phyloP scores from a whole-genome alignment of 2,113 vertebrate species.

The Hydropotes inermis region DNA sequence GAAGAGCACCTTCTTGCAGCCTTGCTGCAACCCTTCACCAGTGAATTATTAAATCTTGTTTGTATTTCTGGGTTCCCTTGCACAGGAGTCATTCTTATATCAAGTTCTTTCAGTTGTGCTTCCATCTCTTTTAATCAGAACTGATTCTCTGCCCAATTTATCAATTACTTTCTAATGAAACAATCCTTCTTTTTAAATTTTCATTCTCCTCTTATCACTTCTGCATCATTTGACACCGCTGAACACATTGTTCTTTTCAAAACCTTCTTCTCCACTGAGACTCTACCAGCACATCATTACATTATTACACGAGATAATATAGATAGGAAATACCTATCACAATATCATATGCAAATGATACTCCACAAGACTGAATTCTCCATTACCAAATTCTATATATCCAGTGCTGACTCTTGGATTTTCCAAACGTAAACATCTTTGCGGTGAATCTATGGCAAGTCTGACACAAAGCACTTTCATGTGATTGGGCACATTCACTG shows the following conservation, averaged over 20 bases:
- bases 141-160: background rate
- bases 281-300: background rate
- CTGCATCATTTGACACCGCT: background rate
- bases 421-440: background rate
- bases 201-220: background rate
- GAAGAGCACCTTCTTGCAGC: background rate
- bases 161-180: background rate
- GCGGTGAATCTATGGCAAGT: background rate
- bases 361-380: background rate
- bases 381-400: background rate
- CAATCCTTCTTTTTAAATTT: background rate
- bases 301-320: background rate
- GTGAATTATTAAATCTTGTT: conserved; percentile 34
- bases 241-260: background rate
- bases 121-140: background rate
- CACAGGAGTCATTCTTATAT: background rate
- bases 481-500: background rate
- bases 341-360: background rate
- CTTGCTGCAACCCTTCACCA: background rate
- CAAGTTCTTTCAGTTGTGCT: conserved; percentile 6
- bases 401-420: background rate
- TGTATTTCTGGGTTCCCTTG: background rate
- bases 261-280: background rate
- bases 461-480: background rate
- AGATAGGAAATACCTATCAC: background rate